phyloP scores from a whole-genome alignment of 1,140 invertebrate species.

The Monomorium pharaonis region DNA sequence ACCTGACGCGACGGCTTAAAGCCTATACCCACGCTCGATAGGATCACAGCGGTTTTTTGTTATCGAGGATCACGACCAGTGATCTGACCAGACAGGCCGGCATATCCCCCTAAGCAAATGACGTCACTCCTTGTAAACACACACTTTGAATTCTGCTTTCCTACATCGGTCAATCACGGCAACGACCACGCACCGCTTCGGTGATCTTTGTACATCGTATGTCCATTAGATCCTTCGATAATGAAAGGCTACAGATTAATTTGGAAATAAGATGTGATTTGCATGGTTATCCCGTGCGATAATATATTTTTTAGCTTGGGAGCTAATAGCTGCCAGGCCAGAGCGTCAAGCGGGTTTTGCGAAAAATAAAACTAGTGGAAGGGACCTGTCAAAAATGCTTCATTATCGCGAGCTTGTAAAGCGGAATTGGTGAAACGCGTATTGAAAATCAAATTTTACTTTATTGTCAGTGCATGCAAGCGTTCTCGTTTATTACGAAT shows the following conservation, averaged over 20 bases:
- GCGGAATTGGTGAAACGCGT: not conserved
- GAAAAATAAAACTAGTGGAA: slow-evolving; percentile 17
- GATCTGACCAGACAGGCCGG: slow-evolving; percentile 75
- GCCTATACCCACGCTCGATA: slow-evolving; percentile 22
- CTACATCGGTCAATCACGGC: slow-evolving; percentile 57
- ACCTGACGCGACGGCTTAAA: slow-evolving; percentile 31
- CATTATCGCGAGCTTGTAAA: slow-evolving; percentile 29
- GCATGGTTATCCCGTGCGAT: slow-evolving; percentile 4
- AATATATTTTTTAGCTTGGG: slow-evolving; percentile 24
- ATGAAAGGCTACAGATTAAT: slow-evolving; percentile 60
- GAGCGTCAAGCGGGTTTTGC: not conserved
- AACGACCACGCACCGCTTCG: slow-evolving; percentile 54
- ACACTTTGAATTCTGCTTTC: slow-evolving; percentile 67
- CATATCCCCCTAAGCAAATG: slow-evolving; percentile 70
- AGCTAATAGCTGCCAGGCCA: not conserved
- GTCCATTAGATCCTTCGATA: slow-evolving; percentile 72
- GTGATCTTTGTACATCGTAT: slow-evolving; percentile 65
- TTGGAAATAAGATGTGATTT: slow-evolving; percentile 58
- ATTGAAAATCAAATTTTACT: slow-evolving; percentile 8
- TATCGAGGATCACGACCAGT: slow-evolving; percentile 69
- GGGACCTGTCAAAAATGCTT: slow-evolving; percentile 4
- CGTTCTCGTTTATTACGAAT: not conserved
- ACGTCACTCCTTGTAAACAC: slow-evolving; percentile 72
- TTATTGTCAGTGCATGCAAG: not conserved
- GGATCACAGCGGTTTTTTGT: slow-evolving; percentile 61